Base-by-base conservation (phyloP, 2,888 invertebrate species). In the Drosophila kuntzei region DNA sequence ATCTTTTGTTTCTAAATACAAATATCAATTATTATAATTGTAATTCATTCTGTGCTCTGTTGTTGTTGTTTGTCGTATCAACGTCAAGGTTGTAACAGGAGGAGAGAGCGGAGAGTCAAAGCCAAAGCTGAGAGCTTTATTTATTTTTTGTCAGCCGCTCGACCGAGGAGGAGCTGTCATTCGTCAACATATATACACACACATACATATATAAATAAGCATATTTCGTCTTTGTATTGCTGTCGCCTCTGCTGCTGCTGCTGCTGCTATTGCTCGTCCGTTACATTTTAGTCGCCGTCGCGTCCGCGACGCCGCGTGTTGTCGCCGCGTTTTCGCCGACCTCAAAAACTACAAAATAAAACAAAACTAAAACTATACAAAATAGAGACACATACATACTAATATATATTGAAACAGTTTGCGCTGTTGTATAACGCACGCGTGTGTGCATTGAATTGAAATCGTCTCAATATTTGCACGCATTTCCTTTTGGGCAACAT, bases 21-120 rank as follows among this genome's bases (percentile, higher is more conserved):
- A 69, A 69, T 65, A 79, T 78, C 68, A 84, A 77, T 84, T 76
- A 71, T 73, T 59, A 76, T 85, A 82, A 82, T 84, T 80, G 78
- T 74, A 71, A 79, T 68, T 47, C 22, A 47, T 57, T 64, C 59
- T 62, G 70, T 60, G 65, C 57, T 69, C 54, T 41, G 36, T 51
- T 22, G 34, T 50, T 50, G 49, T 34, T 34, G 32, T 32, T 51
- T 16, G 60, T 27, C 47, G 63, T 60, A 47, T 63, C 53, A 62
- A 57, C 65, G 50, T 76, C 78, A 80, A 80, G 73, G 76, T 80
- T 80, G 71, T 71, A 70, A 66, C 74, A 74, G 80, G 69, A 80
- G 60, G 70, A 49, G 50, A 67, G 46, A 80, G 60, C 72, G 51
- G 50, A 67, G 46, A 32, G 16, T 32, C 32, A 55, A 11, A 75